Conservation (phyloP, 2,797 vertebrate species). For the Phaenicophaeus curvirostris region DNA sequence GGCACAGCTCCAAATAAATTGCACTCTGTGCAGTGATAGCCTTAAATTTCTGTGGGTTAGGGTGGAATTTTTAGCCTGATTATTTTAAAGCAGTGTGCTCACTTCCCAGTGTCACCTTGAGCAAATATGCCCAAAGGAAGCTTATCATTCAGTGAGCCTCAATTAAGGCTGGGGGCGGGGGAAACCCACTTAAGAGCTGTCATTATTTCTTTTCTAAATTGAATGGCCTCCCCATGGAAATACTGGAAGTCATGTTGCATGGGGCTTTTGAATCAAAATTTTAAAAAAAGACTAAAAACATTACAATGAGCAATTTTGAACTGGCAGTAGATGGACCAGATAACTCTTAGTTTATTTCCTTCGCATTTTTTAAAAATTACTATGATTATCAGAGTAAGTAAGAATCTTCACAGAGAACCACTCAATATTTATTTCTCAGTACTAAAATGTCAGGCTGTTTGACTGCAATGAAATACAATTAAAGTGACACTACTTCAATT, state of each 20-base stretch:
- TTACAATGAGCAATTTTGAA: background rate
- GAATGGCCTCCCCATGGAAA: conserved; percentile 48
- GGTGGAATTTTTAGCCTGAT: conserved; percentile 24
- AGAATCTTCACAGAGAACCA: background rate
- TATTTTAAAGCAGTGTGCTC: background rate
- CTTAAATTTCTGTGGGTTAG: conserved; percentile 9
- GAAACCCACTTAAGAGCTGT: conserved; percentile 48
- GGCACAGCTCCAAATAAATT: background rate
- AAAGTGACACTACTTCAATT: background rate
- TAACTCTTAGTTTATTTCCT: conserved; percentile 1
- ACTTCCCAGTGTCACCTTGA: conserved; percentile 58
- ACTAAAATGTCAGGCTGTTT: background rate
- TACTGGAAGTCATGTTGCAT: background rate
- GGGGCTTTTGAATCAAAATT: conserved; percentile 22
- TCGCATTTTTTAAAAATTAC: background rate
- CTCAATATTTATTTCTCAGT: background rate
- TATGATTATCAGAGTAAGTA: background rate
- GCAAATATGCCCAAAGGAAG: conserved; percentile 65
- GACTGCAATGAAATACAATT: background rate
- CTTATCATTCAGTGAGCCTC: conserved; percentile 44
- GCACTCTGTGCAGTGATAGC: background rate
- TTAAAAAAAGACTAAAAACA: conserved; percentile 7
- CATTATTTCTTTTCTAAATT: conserved; percentile 67
- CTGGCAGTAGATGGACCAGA: background rate
- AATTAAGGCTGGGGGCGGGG: conserved; percentile 22